Evolutionary conservation across 2,113 vertebrate genomes (phyloP), one percentile per base, ranked within the genome.

Genomic region (Cyprinus carpio): DNA sequence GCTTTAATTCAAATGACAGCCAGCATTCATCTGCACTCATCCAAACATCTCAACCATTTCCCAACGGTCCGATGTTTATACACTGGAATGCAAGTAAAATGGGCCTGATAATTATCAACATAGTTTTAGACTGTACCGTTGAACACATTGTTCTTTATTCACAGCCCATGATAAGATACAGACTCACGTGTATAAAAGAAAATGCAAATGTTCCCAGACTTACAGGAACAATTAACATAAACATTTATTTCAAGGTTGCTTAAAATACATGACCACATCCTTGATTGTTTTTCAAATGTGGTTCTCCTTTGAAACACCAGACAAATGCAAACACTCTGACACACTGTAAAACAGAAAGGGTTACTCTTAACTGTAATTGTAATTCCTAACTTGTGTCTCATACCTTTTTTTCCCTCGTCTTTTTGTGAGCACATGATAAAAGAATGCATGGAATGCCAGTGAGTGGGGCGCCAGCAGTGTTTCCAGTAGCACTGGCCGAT

Each of bases 401-500:
- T 74, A 82, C 76, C 54, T 58, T 62, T 58, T 87, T 51, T 29
- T 27, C 75, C 56, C 54, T 79, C 51, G 29, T 84, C 81, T 83
- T 89, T 86, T 88, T 83, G 84, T 91, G 90, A 90, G 83, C 89
- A 89, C 90, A 91, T 89, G 86, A 90, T 83, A 62, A 81, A 89
- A 83, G 88, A 90, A 89, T 90, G 87, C 13, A 4, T 49, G 89
- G 89, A 90, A 91, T 91, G 89, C 72, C 86, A 89, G 88, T 89
- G 87, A 89, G 76, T 46, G 31, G 15, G 76, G 56, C 49, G 81
- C 88, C 85, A 87, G 79, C 62, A 80, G 64, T 27, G 58, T 86
- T 89, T 89, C 81, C 88, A 90, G 90, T 89, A 89, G 88, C 86
- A 86, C 81, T 56, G 75, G 86, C 67, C 85, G 85, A 86, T 87